Base-by-base conservation (phyloP, 2,113 vertebrate genomes). In the Aspiorhynchus laticeps region DNA sequence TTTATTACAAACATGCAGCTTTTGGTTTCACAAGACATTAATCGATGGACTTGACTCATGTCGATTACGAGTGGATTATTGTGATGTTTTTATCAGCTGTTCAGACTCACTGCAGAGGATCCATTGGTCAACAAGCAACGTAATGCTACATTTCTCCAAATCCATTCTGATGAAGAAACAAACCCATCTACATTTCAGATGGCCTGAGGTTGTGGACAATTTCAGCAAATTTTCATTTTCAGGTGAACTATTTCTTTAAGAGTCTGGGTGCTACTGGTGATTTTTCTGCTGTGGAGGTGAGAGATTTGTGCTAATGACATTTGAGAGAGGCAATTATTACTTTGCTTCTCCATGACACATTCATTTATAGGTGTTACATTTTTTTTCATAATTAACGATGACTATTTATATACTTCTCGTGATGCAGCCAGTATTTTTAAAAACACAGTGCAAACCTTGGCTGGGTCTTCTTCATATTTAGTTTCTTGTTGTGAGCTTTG, bases 261-360 rank as follows among this genome's bases (percentile, higher is more conserved):
- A 41, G 36, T 56, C 51, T 38, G 51, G 76, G 76, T 36, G 48
- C 26, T 33, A 36, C 19, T 38, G 53, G 15, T 80, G 2, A 61
- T 80, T n/a, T 53, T 31, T 28, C 26, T 24, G 8, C 67, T 56
- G 31, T n/a, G 19, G 33, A 80, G 77, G 77, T 80, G 77, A 80
- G 31, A 80, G 51, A 61, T 80, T 11, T 6, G 17, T 59, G 77
- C 21, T 80, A 59, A 80, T 80, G 31, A 21, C 3, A 61, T 11
- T 21, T 0, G 1, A 80, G 9, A 36, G 24, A 26, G 9, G 3
- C 5, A 56, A 36, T 78, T 56, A 53, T 79, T 59, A 59, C 77
- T 56, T 38, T 79, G 48, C 9, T 56, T 80, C 31, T 59, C 21
- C 19, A 36, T 80, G 51, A 59, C 51, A n/a, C n/a, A 59, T 59